Conservation (phyloP, 1,140 invertebrate genomes). For the Pissodes strobi region DNA sequence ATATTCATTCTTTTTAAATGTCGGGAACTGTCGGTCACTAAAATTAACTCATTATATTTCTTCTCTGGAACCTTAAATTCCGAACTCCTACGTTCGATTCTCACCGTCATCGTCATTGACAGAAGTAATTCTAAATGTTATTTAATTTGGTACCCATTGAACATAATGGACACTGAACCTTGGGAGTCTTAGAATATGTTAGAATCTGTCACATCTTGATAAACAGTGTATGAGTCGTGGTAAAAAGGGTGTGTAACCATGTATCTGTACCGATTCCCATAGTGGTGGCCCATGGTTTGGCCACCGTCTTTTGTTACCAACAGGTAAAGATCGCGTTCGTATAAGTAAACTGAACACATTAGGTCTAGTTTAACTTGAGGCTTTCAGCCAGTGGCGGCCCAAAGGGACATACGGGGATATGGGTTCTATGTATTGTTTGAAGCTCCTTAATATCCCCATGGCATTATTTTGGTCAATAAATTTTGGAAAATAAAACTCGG, state of each 20-base stretch:
- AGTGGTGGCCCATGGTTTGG: constrained; percentile 1
- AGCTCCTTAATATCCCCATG: too few species aligned
- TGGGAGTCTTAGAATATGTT: constrained; percentile 5
- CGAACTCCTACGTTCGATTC: constrained; percentile 3
- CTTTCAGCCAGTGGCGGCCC: background rate
- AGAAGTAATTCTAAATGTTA: background rate
- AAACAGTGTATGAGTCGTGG: constrained; percentile 7
- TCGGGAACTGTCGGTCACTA: background rate
- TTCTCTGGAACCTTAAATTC: background rate
- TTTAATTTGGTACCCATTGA: background rate
- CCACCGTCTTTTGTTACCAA: constrained; percentile 5
- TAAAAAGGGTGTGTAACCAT: constrained; percentile 25
- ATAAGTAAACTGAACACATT: background rate
- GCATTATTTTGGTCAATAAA: too few species aligned
- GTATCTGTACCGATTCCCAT: constrained; percentile 26
- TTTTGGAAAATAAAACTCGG: too few species aligned
- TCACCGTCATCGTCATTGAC: background rate
- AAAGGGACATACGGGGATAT: too few species aligned
- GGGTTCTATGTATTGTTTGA: too few species aligned
- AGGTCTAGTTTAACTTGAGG: background rate
- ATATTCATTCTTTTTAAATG: background rate
- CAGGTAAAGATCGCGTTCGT: background rate
- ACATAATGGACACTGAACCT: background rate
- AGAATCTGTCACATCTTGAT: constrained; percentile 16
- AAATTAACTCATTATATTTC: constrained; percentile 2